Percentiles rank a stretch among this genome's conserved stretches.
phyloP scores from a whole-genome alignment of 2,113 vertebrate genomes.

The Cynopterus brachyotis region DNA sequence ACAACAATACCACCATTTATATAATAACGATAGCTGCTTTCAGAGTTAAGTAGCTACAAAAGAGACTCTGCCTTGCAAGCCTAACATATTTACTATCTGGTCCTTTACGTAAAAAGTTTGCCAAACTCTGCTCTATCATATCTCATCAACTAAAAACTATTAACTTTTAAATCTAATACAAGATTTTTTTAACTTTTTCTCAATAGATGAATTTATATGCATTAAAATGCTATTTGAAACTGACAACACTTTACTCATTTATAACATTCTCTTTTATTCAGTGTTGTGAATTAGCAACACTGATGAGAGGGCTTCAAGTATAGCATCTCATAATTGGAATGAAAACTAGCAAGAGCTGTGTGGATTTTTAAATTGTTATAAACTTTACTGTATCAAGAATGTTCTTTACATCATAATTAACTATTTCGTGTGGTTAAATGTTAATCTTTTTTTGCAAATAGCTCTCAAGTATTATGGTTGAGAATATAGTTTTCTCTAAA shows the following conservation, averaged over 20 bases:
- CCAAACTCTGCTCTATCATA: not conserved
- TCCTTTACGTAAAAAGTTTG: not conserved
- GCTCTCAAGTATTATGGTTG: not conserved
- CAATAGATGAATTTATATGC: constrained; percentile 67
- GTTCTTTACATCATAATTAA: not conserved
- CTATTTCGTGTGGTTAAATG: not conserved
- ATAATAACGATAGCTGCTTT: not conserved
- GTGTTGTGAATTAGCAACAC: constrained; percentile 60
- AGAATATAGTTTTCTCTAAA: not conserved
- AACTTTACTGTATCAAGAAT: not conserved
- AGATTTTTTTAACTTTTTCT: constrained; percentile 57
- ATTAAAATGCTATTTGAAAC: constrained; percentile 72
- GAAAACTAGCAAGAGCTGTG: constrained; percentile 61
- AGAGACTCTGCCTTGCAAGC: not conserved
- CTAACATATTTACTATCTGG: not conserved
- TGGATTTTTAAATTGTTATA: constrained; percentile 33
- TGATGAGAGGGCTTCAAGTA: constrained; percentile 57
- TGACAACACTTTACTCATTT: constrained; percentile 45
- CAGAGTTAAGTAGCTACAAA: not conserved
- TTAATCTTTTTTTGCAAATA: not conserved
- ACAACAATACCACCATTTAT: not conserved
- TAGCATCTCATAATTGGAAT: constrained; percentile 67
- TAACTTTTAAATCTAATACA: not conserved
- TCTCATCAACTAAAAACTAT: not conserved
- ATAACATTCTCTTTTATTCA: constrained; percentile 60